A percentile compares a stretch with the other conserved stretches of the same genome.
phyloP scores from a whole-genome alignment of 2,888 invertebrate genomes.

The Meiosimyza decipiens region DNA sequence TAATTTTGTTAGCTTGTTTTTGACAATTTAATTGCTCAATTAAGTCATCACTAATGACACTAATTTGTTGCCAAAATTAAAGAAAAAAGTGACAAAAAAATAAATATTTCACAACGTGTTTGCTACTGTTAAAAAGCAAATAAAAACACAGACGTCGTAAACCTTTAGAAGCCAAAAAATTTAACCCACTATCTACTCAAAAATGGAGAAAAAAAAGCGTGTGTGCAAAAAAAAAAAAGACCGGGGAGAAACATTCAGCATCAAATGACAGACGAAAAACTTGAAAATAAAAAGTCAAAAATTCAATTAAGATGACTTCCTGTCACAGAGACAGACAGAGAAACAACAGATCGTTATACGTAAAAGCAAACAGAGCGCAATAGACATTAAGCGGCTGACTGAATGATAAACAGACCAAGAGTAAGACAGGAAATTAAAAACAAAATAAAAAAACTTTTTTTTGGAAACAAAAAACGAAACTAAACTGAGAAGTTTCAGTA shows the following conservation, averaged over 20 bases:
- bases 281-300: constrained; percentile 17
- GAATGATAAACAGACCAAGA: neutral
- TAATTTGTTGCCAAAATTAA: too few relatives aligned
- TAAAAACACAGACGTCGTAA: too few relatives aligned
- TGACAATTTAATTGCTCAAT: too few relatives aligned
- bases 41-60: too few relatives aligned
- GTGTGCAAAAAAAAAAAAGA: too few relatives aligned
- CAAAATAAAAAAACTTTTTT: constrained; percentile 5
- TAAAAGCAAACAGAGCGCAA: neutral
- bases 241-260: neutral
- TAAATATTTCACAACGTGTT: too few relatives aligned
- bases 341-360: neutral
- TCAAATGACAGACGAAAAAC: constrained; percentile 6
- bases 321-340: neutral
- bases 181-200: too few relatives aligned
- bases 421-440: neutral
- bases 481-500: neutral
- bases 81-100: too few relatives aligned
- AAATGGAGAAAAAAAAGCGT: too few relatives aligned
- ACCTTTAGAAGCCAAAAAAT: too few relatives aligned
- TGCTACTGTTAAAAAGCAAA: too few relatives aligned
- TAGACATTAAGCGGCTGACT: neutral
- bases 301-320: constrained; percentile 26
- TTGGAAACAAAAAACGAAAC: neutral
- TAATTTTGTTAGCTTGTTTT: too few relatives aligned